A percentile compares a stretch with the other conserved stretches of the same genome.
Evolutionary conservation across 2,888 invertebrate species (phyloP).

Genomic region (Hofmannophila pseudospretella): DNA sequence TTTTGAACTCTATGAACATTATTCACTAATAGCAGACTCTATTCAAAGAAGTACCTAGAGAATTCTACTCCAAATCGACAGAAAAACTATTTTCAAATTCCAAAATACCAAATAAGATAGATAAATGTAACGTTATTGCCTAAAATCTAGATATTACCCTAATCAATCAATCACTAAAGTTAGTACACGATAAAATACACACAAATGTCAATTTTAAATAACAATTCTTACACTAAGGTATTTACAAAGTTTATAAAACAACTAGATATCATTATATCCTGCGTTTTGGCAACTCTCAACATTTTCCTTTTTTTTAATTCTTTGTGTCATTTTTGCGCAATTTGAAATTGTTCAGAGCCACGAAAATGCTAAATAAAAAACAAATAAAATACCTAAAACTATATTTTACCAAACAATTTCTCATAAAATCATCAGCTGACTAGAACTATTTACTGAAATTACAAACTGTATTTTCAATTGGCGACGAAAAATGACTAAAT

Average conservation of each 20-base stretch:
- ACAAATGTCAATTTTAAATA: constrained; percentile 47
- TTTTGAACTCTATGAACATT: too few species aligned
- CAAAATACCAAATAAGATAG: constrained; percentile 44
- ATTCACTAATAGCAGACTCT: constrained; percentile 24
- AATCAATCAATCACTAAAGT: constrained; percentile 30
- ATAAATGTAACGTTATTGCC: constrained; percentile 29
- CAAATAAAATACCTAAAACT: constrained; percentile 9
- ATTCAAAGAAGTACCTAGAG: constrained; percentile 24
- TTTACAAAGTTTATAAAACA: constrained; percentile 10
- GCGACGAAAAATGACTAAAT: neutral
- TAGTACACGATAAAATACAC: constrained; percentile 48
- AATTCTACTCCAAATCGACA: constrained; percentile 42
- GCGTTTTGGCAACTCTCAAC: neutral
- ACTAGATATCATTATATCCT: too few species aligned
- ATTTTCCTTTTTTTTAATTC: constrained; percentile 7
- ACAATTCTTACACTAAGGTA: constrained; percentile 46
- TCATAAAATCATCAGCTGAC: constrained; percentile 8
- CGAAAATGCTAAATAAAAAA: constrained; percentile 8
- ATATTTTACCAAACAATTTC: constrained; percentile 1
- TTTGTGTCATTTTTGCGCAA: neutral
- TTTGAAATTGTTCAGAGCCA: constrained; percentile 3
- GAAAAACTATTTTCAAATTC: constrained; percentile 37
- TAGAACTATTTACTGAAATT: constrained; percentile 13
- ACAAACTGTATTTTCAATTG: neutral
- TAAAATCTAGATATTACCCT: constrained; percentile 32